Conservation (phyloP, 2,113 vertebrate genomes). For the Menura novaehollandiae region DNA sequence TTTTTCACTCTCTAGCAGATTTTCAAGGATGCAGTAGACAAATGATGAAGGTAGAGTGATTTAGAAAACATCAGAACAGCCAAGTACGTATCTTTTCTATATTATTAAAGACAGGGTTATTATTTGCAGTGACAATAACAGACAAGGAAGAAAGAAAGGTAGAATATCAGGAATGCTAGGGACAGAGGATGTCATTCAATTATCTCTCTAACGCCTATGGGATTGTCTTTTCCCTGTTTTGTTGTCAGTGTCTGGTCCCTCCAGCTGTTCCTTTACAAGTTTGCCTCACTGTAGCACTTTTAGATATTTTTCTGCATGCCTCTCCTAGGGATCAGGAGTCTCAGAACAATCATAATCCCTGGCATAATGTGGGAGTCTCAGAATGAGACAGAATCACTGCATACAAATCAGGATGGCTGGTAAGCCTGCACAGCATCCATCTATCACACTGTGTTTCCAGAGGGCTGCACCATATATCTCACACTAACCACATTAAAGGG, state of each 20-base stretch:
- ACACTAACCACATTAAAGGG: not conserved
- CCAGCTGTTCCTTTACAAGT: slow-evolving; percentile 43
- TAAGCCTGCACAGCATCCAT: not conserved
- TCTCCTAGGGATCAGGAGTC: slow-evolving; percentile 35
- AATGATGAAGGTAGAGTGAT: not conserved
- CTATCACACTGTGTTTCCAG: not conserved
- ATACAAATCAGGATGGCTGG: slow-evolving; percentile 41
- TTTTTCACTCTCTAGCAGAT: not conserved
- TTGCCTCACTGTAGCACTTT: slow-evolving; percentile 11
- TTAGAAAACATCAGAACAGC: not conserved
- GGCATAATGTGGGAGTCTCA: slow-evolving; percentile 27
- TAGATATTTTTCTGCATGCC: slow-evolving; percentile 26
- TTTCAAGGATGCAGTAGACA: not conserved
- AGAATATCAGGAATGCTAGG: not conserved
- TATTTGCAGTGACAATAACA: not conserved
- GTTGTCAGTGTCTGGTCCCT: slow-evolving; percentile 6
- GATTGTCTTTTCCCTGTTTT: slow-evolving; percentile 5
- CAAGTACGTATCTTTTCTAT: not conserved
- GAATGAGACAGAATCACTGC: not conserved
- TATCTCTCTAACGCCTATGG: not conserved
- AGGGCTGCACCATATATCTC: not conserved
- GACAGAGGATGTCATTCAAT: slow-evolving; percentile 13
- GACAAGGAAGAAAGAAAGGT: not conserved
- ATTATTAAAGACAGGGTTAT: not conserved
- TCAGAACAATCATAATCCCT: slow-evolving; percentile 59